Base-by-base conservation (phyloP, 2,797 vertebrate species). In the Nothura maculosa region DNA sequence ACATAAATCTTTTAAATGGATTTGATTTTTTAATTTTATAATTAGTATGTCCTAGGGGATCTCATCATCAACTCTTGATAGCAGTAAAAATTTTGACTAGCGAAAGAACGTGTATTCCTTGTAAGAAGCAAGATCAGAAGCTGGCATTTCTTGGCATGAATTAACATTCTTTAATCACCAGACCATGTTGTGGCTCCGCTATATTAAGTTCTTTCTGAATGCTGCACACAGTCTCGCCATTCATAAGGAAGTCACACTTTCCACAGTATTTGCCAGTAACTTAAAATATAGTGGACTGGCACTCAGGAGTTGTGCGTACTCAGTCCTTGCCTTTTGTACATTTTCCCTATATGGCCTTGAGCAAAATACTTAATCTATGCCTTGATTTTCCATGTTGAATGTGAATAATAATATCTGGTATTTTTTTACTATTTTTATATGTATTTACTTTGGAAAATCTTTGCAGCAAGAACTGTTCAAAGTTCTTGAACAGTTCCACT, bases 161-260 rank as follows among this genome's bases (percentile, higher is more conserved):
- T 64, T 74, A 70, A 42, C 32, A 72, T 92, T 93, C 82, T 93
- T 92, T 82, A 93, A 87, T 75, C 90, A 93, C 61, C 73, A 91
- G 93, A 95, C 94, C 79, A 34, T 91, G 68, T 30, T 89, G 64
- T 77, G 90, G 40, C 84, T 94, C 81, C 78, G 77, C 78, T 85
- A 87, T n/a, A 61, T 69, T 40, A 20, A 5, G 42, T 82, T 94
- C 83, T 90, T 93, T 66, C 83, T 92, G 94, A 94, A 90, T 89
- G 76, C 73, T 87, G 50, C 27, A 75, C 89, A 94, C 72, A 94
- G 45, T 72, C n/a, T 9, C 19, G 45, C 62, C 72, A 80, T 94
- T 96, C 85, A 80, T 40, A 74, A 63, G 62, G 87, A 91, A 94
- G 85, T 54, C 36, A 74, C 27, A 81, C 63, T 90, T 92, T 89